phyloP scores from a whole-genome alignment of 2,797 vertebrate genomes.

The Sebastes steindachneri region DNA sequence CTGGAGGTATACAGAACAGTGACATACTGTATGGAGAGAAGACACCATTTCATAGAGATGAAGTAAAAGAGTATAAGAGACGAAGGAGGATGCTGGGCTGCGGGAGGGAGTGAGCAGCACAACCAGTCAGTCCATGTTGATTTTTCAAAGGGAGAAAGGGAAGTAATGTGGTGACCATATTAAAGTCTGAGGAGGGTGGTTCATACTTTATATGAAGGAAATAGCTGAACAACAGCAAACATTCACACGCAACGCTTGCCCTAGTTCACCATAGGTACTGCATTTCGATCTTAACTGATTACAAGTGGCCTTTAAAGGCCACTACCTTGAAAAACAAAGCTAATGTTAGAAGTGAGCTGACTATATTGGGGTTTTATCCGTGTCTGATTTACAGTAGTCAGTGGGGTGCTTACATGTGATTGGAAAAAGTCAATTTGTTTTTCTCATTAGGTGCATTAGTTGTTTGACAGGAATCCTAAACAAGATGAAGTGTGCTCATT shows the following conservation, averaged over 20 bases:
- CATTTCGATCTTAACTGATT: neutral
- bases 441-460: neutral
- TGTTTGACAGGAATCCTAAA: neutral
- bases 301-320: neutral
- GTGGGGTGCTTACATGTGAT: neutral
- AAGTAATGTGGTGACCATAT: neutral
- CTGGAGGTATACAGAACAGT: neutral
- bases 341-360: neutral
- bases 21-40: neutral
- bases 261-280: neutral
- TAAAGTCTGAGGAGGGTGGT: neutral
- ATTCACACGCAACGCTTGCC: neutral
- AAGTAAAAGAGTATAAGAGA: neutral
- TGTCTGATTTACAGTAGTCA: neutral
- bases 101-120: neutral
- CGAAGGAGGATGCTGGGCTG: neutral
- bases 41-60: neutral
- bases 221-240: neutral
- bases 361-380: no score
- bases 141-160: neutral
- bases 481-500: neutral
- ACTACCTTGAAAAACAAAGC: neutral
- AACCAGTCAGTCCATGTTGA: neutral
- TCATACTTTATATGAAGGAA: neutral
- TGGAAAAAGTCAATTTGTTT: neutral